Evolutionary conservation across 2,113 vertebrate species (phyloP).

Genomic region (Raphicerus campestris): DNA sequence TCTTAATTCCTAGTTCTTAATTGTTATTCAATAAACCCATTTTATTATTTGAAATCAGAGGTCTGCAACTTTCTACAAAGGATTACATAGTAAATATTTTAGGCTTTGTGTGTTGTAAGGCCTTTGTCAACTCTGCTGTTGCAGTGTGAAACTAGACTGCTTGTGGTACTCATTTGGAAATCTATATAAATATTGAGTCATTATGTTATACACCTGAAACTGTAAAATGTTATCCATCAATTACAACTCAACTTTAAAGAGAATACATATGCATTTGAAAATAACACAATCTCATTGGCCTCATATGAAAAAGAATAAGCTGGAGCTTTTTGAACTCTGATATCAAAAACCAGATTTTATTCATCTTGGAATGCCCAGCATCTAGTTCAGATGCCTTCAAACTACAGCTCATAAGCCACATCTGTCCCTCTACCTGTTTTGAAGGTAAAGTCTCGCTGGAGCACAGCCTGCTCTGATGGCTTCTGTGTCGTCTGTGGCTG

Average conservation of each 20-base stretch:
- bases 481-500: background rate
- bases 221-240: background rate
- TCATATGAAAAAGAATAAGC: background rate
- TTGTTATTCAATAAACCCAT: background rate
- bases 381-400: background rate
- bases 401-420: background rate
- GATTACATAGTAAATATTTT: background rate
- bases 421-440: background rate
- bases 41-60: background rate
- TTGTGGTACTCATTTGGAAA: background rate
- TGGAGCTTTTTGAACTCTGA: background rate
- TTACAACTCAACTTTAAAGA: background rate
- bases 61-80: background rate
- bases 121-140: background rate
- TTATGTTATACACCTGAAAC: background rate
- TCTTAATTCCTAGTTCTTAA: background rate
- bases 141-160: background rate
- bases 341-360: background rate
- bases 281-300: background rate
- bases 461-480: background rate
- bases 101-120: background rate
- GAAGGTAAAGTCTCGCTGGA: background rate
- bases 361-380: background rate
- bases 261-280: background rate
- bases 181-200: background rate